Percentiles rank a stretch among this genome's conserved stretches.
Evolutionary conservation across 2,113 vertebrate species (phyloP).

Genomic region (Onychorhynchus coronatus): DNA sequence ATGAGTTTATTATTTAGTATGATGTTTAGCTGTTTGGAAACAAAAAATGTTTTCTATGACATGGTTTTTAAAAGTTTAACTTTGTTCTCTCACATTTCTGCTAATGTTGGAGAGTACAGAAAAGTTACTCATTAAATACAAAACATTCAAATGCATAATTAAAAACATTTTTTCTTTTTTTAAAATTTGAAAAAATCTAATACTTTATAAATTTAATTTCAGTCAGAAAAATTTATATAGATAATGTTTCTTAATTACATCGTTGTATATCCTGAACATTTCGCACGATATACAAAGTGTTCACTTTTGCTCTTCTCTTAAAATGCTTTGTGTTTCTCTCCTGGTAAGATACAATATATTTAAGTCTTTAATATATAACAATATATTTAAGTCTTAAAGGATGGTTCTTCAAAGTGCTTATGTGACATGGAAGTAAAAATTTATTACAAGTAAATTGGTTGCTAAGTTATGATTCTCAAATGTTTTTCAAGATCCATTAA

Average conservation of each 20-base stretch:
- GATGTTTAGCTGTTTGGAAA: background rate
- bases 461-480: background rate
- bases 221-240: background rate
- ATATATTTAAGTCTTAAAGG: background rate
- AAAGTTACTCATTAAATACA: background rate
- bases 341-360: background rate
- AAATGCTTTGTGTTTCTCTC: background rate
- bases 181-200: background rate
- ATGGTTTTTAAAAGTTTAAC: background rate
- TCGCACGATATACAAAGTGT: background rate
- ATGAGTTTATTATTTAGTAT: background rate
- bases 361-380: background rate
- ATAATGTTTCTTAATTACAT: background rate
- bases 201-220: background rate
- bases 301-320: background rate
- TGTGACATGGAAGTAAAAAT: background rate
- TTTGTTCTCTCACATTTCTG: background rate
- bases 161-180: fast-evolving
- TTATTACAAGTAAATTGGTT: background rate
- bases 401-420: background rate
- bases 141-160: background rate
- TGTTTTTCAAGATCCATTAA: background rate
- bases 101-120: background rate
- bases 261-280: background rate
- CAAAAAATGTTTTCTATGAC: background rate